phyloP scores from a whole-genome alignment of 2,797 vertebrate species.

The Sebastes itinus region DNA sequence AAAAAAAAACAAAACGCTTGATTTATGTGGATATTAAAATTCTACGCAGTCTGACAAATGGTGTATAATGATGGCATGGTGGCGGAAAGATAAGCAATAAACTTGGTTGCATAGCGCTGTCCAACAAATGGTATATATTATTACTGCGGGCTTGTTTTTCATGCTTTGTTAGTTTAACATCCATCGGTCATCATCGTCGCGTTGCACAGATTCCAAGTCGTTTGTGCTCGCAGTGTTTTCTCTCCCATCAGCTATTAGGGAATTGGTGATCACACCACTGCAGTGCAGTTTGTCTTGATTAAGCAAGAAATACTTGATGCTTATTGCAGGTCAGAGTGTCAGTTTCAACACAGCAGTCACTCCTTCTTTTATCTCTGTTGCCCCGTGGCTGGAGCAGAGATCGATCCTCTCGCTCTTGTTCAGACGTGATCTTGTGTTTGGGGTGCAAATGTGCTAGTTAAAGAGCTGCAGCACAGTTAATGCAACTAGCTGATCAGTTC shows the following conservation, averaged over 20 bases:
- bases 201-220: conserved; percentile 12
- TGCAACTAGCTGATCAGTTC: conserved; percentile 5
- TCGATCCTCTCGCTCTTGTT: conserved; percentile 6
- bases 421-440: background rate
- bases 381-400: conserved; percentile 1
- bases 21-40: conserved; percentile 47
- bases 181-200: conserved; percentile 6
- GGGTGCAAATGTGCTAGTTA: conserved; percentile 10
- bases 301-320: conserved; percentile 20
- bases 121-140: conserved; percentile 1
- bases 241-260: background rate
- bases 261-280: conserved; percentile 7
- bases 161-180: conserved; percentile 40
- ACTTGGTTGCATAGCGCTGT: background rate
- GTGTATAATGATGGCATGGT: conserved; percentile 19
- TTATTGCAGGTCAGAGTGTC: conserved; percentile 11
- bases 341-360: background rate
- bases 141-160: conserved; percentile 21
- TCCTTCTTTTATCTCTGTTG: conserved; percentile 14
- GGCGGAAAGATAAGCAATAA: conserved; percentile 36
- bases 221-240: conserved; percentile 11
- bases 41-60: conserved; percentile 20
- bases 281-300: conserved; percentile 43
- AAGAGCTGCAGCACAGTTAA: conserved; percentile 16
- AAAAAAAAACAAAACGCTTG: background rate